Evolutionary conservation across 2,797 vertebrate genomes (phyloP).

Genomic region (Chromobotia macracanthus): DNA sequence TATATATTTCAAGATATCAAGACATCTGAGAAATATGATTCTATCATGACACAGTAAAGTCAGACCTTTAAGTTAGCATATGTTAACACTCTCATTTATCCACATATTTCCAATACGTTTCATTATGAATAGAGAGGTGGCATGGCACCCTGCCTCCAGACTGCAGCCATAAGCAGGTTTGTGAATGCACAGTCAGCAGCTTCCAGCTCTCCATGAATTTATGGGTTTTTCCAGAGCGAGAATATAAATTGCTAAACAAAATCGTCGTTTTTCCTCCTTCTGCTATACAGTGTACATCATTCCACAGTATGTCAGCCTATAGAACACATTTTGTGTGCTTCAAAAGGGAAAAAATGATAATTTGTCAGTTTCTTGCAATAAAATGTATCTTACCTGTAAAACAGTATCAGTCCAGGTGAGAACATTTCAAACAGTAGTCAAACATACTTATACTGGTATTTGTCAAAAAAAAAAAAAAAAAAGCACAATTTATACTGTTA

Average conservation of each 20-base stretch:
- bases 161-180: conserved; percentile 29
- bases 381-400: neutral
- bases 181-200: conserved; percentile 47
- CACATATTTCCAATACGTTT: conserved; percentile 54
- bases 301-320: neutral
- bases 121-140: conserved; percentile 34
- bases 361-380: neutral
- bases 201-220: conserved; percentile 48
- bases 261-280: conserved; percentile 25
- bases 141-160: conserved; percentile 32
- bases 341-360: neutral
- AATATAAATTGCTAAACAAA: conserved; percentile 42
- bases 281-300: neutral
- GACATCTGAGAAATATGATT: neutral
- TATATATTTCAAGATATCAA: too few relatives aligned
- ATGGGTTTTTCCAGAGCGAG: conserved; percentile 25
- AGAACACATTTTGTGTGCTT: conserved; percentile 14
- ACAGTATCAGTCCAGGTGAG: conserved; percentile 3
- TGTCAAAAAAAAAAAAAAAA: too few relatives aligned
- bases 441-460: neutral
- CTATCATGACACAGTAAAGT: conserved; percentile 1
- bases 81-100: conserved; percentile 54
- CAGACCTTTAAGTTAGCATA: conserved; percentile 12
- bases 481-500: too few relatives aligned
- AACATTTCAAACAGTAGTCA: neutral